phyloP scores from a whole-genome alignment of 2,113 vertebrate species.

The Dipodomys ordii region DNA sequence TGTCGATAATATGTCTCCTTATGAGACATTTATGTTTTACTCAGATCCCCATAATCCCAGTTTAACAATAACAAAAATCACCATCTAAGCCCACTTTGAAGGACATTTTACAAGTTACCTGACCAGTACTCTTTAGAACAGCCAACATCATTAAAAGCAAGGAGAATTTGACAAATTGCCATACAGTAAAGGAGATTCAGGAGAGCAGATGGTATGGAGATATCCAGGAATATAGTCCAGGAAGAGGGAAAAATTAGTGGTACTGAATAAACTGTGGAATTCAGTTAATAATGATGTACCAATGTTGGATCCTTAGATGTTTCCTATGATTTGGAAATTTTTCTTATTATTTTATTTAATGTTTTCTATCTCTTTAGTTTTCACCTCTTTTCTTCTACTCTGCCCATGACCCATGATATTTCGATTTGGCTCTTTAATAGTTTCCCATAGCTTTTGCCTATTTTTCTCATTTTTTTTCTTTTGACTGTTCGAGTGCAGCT shows the following conservation, averaged over 20 bases:
- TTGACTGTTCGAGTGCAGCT: too few relatives aligned
- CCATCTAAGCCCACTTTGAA: not conserved
- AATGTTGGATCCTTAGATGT: too few relatives aligned
- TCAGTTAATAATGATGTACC: not conserved
- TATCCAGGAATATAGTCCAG: not conserved
- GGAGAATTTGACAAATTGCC: not conserved
- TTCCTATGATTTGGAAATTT: too few relatives aligned
- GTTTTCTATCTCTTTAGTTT: not conserved
- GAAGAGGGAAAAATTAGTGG: not conserved
- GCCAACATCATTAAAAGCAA: not conserved
- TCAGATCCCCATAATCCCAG: too few relatives aligned
- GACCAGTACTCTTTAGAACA: not conserved
- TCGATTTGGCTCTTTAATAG: too few relatives aligned
- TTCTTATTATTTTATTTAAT: not conserved
- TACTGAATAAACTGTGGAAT: not conserved
- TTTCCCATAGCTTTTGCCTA: too few relatives aligned
- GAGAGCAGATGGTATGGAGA: not conserved
- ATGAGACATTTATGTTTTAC: not conserved
- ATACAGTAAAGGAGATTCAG: not conserved
- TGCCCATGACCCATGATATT: not conserved
- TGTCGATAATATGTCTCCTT: not conserved
- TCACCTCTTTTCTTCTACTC: not conserved
- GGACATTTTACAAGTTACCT: not conserved
- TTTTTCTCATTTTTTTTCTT: too few relatives aligned
- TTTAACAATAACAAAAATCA: not conserved